Percentiles rank a stretch among this genome's conserved stretches.
phyloP scores from a whole-genome alignment of 2,888 invertebrate species.

The Ypsolopha sequella region DNA sequence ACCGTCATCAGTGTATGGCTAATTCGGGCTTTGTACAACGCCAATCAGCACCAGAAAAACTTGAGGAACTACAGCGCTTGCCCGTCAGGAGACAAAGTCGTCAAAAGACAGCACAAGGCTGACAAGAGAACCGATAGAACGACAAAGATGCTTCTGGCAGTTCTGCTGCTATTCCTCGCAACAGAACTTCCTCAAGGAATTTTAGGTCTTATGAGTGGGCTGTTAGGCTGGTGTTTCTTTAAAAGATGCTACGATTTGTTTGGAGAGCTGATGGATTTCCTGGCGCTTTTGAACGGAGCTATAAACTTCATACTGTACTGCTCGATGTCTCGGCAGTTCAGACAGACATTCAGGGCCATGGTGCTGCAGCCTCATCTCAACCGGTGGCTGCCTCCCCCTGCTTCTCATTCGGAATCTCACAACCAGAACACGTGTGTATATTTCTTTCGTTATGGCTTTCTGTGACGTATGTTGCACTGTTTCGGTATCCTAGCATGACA shows the following conservation, averaged over 20 bases:
- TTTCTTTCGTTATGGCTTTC: too few species aligned
- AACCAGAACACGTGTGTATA: slow-evolving; percentile 75
- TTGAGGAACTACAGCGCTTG: slow-evolving; percentile 74
- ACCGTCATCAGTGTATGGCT: slow-evolving; percentile 80
- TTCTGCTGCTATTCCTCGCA: slow-evolving; percentile 85
- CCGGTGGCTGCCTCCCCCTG: slow-evolving; percentile 69
- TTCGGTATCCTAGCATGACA: neutral
- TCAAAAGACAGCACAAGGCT: slow-evolving; percentile 66
- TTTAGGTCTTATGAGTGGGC: slow-evolving; percentile 77
- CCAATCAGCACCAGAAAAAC: slow-evolving; percentile 80
- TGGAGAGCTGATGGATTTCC: slow-evolving; percentile 90
- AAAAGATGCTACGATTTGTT: slow-evolving; percentile 82
- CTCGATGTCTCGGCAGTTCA: slow-evolving; percentile 93
- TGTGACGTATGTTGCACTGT: too few species aligned
- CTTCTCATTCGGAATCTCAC: slow-evolving; percentile 73
- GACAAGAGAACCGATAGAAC: slow-evolving; percentile 88
- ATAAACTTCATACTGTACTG: slow-evolving; percentile 96
- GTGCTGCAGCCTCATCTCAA: slow-evolving; percentile 75
- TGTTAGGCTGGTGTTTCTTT: slow-evolving; percentile 80
- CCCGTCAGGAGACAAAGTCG: slow-evolving; percentile 55
- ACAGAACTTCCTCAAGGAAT: slow-evolving; percentile 91
- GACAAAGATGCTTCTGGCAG: slow-evolving; percentile 90
- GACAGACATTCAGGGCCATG: slow-evolving; percentile 81
- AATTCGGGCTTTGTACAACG: slow-evolving; percentile 79
- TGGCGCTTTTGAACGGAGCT: slow-evolving; percentile 91